Percentiles rank a stretch among this genome's conserved stretches.
Conservation (phyloP, 2,888 invertebrate genomes). For the Parapristionchus giblindavisi region DNA sequence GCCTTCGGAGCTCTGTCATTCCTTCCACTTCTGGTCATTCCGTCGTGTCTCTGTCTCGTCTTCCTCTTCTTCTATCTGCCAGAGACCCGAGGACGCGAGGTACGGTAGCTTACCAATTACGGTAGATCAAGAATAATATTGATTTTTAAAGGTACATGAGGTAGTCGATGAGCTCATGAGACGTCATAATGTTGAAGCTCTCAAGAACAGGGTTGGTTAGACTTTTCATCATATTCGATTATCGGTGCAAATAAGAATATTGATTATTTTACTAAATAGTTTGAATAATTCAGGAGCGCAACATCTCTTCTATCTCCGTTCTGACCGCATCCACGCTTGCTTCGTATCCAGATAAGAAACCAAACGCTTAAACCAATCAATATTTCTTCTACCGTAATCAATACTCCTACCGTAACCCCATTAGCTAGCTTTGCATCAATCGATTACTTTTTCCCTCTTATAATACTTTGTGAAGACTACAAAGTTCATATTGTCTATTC, state of each 20-base stretch:
- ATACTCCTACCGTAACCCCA: no score
- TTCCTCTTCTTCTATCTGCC: conserved; percentile 49
- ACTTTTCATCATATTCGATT: not conserved
- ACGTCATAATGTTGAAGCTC: conserved; percentile 19
- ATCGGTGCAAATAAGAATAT: not conserved
- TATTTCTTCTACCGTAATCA: no score
- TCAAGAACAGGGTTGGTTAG: conserved; percentile 9
- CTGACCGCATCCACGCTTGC: conserved; percentile 15
- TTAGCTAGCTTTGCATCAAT: not conserved
- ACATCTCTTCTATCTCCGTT: conserved; percentile 21
- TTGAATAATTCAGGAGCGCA: not conserved
- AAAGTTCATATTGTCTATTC: no score
- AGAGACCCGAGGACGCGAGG: conserved; percentile 54
- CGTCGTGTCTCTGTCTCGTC: conserved; percentile 45
- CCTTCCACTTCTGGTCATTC: conserved; percentile 51
- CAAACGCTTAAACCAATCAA: no score
- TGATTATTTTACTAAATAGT: no score
- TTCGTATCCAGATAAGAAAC: no score
- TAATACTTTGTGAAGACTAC: no score
- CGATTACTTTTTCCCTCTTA: not conserved
- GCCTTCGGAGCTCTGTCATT: conserved; percentile 52
- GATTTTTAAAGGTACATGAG: conserved; percentile 35
- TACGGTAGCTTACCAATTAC: not conserved
- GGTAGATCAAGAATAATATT: not conserved
- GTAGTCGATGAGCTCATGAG: conserved; percentile 39